phyloP scores from a whole-genome alignment of 1,140 invertebrate species.

The Papilio aristodemus region DNA sequence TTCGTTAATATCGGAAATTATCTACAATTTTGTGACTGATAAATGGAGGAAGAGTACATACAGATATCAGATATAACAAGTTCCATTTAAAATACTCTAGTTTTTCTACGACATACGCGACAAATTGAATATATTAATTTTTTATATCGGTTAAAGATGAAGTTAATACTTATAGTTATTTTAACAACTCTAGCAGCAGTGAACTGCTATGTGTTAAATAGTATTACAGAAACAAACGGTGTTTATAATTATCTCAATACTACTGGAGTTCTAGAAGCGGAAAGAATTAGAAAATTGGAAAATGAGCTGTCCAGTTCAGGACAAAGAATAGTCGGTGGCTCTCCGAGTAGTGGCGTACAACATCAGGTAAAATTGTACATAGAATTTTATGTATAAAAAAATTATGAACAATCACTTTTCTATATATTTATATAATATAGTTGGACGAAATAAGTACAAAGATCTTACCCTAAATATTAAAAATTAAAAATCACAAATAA shows the following conservation, averaged over 20 bases:
- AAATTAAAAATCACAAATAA: too few species aligned
- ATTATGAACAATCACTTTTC: too few species aligned
- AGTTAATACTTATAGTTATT: neutral
- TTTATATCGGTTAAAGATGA: neutral
- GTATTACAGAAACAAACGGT: constrained; percentile 31
- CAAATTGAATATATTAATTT: neutral
- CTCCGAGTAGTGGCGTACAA: constrained; percentile 37
- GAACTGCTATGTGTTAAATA: constrained; percentile 12
- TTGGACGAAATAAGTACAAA: too few species aligned
- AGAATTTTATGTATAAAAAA: neutral
- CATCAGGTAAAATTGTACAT: constrained; percentile 42
- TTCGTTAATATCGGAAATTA: neutral
- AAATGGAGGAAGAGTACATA: neutral
- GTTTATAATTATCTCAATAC: constrained; percentile 43
- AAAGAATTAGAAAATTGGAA: constrained; percentile 41
- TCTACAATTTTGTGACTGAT: neutral
- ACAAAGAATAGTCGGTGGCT: constrained; percentile 42
- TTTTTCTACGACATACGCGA: neutral
- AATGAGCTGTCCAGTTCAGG: constrained; percentile 26
- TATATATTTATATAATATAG: too few species aligned
- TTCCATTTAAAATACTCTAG: neutral
- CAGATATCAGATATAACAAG: neutral
- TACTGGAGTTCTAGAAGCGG: constrained; percentile 43
- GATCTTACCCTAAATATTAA: too few species aligned
- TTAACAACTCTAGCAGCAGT: neutral